phyloP scores from a whole-genome alignment of 1,140 invertebrate species.

The Platorchestia sp. region DNA sequence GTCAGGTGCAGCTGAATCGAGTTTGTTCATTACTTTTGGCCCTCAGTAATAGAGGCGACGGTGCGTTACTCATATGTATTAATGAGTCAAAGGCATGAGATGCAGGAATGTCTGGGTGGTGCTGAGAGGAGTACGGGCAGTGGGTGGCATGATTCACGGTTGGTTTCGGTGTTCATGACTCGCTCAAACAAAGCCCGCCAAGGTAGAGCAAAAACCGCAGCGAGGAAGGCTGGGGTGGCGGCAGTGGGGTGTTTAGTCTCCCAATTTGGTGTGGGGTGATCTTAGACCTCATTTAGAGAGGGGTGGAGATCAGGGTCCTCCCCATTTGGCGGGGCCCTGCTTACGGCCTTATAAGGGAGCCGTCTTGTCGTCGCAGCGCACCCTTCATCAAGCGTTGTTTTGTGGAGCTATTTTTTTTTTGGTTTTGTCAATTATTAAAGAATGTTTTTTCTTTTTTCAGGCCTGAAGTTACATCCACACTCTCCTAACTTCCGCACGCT shows the following conservation, averaged over 20 bases:
- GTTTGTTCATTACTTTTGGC: neutral
- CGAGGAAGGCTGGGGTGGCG: neutral
- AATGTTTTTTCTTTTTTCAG: neutral
- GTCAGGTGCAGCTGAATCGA: neutral
- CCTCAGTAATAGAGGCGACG: neutral
- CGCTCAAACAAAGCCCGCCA: conserved; percentile 32
- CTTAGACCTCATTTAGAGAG: neutral
- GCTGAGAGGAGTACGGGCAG: neutral
- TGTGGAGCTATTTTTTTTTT: neutral
- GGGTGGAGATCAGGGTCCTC: neutral
- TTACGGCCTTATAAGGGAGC: neutral
- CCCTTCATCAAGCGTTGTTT: neutral
- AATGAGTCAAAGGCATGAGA: neutral
- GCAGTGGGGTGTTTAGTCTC: neutral
- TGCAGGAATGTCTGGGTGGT: neutral
- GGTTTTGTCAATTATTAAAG: neutral
- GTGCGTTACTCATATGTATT: neutral
- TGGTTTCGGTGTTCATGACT: neutral
- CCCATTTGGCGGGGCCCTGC: neutral
- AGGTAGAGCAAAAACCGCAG: neutral
- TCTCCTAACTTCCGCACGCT: neutral
- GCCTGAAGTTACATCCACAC: neutral
- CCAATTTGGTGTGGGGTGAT: neutral
- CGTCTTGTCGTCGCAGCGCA: neutral
- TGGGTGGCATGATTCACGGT: conserved; percentile 33